Evolutionary conservation across 2,888 invertebrate genomes (phyloP).

Genomic region (Hesperia comma): DNA sequence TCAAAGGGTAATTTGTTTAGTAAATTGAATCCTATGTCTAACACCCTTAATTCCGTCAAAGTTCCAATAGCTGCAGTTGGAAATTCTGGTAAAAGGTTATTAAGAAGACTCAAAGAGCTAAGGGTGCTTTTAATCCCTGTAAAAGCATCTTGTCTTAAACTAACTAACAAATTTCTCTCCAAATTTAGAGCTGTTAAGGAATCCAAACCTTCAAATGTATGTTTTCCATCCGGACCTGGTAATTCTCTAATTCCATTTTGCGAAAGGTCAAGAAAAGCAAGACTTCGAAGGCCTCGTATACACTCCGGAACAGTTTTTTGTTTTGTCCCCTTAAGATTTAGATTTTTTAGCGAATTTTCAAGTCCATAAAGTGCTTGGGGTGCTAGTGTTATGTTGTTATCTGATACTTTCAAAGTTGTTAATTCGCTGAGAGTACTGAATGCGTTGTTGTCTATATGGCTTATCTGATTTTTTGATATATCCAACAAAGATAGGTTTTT

Average conservation of each 20-base stretch:
- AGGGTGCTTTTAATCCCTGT: slow-evolving; percentile 91
- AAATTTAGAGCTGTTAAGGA: slow-evolving; percentile 94
- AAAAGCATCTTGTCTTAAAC: slow-evolving; percentile 90
- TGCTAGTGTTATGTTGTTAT: slow-evolving; percentile 92
- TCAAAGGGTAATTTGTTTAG: slow-evolving; percentile 91
- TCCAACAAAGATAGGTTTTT: slow-evolving; percentile 91
- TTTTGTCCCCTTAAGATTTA: slow-evolving; percentile 94
- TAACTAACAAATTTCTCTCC: slow-evolving; percentile 93
- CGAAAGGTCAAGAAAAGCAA: slow-evolving; percentile 95
- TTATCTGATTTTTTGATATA: slow-evolving; percentile 92
- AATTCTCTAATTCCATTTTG: slow-evolving; percentile 93
- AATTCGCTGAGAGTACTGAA: slow-evolving; percentile 89
- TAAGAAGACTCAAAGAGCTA: slow-evolving; percentile 94
- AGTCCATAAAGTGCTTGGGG: slow-evolving; percentile 90
- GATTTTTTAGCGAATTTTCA: slow-evolving; percentile 92
- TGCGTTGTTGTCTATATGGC: slow-evolving; percentile 88
- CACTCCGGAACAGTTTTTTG: slow-evolving; percentile 92
- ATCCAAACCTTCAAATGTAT: slow-evolving; percentile 90
- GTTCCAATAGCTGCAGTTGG: slow-evolving; percentile 91
- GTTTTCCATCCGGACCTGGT: slow-evolving; percentile 87
- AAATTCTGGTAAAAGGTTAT: slow-evolving; percentile 94
- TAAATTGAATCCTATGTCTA: slow-evolving; percentile 96
- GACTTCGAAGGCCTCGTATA: slow-evolving; percentile 88
- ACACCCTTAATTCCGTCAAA: slow-evolving; percentile 91
- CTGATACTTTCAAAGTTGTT: slow-evolving; percentile 92